Base-by-base conservation (phyloP, 2,113 vertebrate species). In the Romanogobio albipinnatus region DNA sequence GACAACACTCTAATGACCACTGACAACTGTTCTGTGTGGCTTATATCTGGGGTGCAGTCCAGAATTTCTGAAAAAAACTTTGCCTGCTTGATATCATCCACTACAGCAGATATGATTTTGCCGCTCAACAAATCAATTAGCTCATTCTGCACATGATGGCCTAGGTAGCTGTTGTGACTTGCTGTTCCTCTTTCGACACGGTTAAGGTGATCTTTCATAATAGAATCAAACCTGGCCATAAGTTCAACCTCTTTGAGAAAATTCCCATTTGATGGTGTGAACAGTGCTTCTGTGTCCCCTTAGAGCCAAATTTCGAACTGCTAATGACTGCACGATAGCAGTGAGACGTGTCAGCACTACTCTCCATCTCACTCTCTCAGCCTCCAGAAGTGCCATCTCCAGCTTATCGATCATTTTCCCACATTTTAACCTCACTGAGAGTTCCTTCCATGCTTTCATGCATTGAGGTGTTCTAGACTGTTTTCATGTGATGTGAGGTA, bases 261-360 rank as follows among this genome's bases (percentile, higher is more conserved):
- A 29, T 85, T 81, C 19, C 86, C 78, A 87, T 89, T 89, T 87
- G 83, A 87, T 87, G 84, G 86, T 51, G 84, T 62, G 70, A 77
- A 83, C 59, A 86, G 61, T 86, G 39, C 88, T 76, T 84, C 81
- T 87, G 73, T 82, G 33, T 74, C 82, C 82, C 73, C 82, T 86
- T 77, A 86, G 58, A 75, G 85, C 82, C 61, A 82, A 49, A 85
- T 86, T 77, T 81, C 61, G n/a, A 14, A 84, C 6, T 62, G 87
- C 82, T 33, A 88, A 58, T 56, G 79, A 88, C 51, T 87, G 81
- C 29, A 83, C 71, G 45, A 82, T 83, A 76, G 74, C 49, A 76
- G 49, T 56, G 24, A 53, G 74, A 76, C 74, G 47, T 76, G 74
- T 83, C 76, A 88, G 71, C 51, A 83, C 70, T 49, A 45, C 74